These are phyloP conservation scores for Misgurnus mizolepis DNA, from an alignment of 2,113 vertebrate genomes.

Conservation along the genomic window DNA sequence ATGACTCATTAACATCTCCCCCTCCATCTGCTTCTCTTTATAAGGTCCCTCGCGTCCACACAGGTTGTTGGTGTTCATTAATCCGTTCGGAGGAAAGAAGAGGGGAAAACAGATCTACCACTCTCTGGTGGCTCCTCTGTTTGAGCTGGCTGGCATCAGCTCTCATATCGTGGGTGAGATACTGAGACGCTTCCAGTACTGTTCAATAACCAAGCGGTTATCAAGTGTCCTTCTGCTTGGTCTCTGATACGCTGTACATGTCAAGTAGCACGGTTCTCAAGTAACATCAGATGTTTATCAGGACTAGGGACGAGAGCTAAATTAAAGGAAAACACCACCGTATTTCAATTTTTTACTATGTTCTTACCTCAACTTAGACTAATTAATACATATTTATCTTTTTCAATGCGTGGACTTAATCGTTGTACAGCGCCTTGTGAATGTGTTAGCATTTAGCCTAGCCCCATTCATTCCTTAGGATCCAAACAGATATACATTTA, in stretches of 20 bases:
- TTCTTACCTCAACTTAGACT: no score
- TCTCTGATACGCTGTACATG: constrained; percentile 42
- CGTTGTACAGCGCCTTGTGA: no score
- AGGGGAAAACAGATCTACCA: constrained; percentile 75
- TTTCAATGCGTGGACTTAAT: no score
- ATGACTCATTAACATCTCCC: constrained; percentile 18
- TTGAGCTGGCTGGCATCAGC: constrained; percentile 81
- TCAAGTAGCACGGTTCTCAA: constrained; percentile 22
- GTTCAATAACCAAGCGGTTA: constrained; percentile 44
- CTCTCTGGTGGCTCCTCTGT: constrained; percentile 74
- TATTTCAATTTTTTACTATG: no score
- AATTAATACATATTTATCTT: no score
- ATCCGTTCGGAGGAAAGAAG: constrained; percentile 78
- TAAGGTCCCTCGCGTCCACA: constrained; percentile 70
- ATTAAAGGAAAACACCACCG: neutral
- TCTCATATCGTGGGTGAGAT: constrained; percentile 77
- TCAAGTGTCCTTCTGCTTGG: constrained; percentile 31
- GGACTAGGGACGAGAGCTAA: constrained; percentile 21
- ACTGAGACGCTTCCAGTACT: constrained; percentile 5
- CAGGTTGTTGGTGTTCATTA: constrained; percentile 80
- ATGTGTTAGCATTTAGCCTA: no score
- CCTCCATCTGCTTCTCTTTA: neutral
- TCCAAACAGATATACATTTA: no score
- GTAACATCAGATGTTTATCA: constrained; percentile 42
- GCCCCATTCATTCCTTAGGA: no score